These are phyloP conservation scores for Hypomecis atomaria DNA, from an alignment of 2,888 invertebrate genomes.

Conservation along the genomic window DNA sequence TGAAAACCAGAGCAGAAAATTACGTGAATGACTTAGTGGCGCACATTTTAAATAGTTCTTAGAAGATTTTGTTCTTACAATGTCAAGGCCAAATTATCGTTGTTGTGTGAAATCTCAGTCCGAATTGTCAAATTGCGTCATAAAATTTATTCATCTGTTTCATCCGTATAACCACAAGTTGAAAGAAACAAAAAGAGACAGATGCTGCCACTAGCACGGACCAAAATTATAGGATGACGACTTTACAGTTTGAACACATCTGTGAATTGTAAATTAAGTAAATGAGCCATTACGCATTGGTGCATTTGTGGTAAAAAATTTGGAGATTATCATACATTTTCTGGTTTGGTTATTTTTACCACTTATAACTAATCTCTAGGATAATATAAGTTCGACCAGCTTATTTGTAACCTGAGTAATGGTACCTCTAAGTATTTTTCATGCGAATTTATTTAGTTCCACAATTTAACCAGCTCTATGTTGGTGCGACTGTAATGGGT, in stretches of 20 bases:
- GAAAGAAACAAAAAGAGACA: background rate
- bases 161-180: background rate
- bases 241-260: too few species aligned
- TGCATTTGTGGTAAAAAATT: too few species aligned
- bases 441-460: background rate
- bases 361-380: too few species aligned
- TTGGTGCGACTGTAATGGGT: background rate
- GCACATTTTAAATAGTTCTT: background rate
- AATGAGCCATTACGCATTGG: too few species aligned
- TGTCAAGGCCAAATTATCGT: slow-evolving; percentile 17
- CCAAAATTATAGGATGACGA: too few species aligned
- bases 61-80: slow-evolving; percentile 15
- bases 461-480: too few species aligned
- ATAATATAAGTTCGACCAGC: too few species aligned
- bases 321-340: too few species aligned
- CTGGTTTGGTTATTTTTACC: too few species aligned
- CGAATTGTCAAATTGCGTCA: slow-evolving; percentile 1
- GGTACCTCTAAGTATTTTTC: background rate
- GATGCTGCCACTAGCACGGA: background rate
- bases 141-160: background rate
- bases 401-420: too few species aligned
- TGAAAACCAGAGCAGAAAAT: too few species aligned
- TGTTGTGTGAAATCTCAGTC: background rate
- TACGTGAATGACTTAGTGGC: background rate
- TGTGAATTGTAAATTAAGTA: too few species aligned